A percentile compares a stretch with the other conserved stretches of the same genome.
Conservation (phyloP, 2,113 vertebrate species). For the Bagarius yarrelli region DNA sequence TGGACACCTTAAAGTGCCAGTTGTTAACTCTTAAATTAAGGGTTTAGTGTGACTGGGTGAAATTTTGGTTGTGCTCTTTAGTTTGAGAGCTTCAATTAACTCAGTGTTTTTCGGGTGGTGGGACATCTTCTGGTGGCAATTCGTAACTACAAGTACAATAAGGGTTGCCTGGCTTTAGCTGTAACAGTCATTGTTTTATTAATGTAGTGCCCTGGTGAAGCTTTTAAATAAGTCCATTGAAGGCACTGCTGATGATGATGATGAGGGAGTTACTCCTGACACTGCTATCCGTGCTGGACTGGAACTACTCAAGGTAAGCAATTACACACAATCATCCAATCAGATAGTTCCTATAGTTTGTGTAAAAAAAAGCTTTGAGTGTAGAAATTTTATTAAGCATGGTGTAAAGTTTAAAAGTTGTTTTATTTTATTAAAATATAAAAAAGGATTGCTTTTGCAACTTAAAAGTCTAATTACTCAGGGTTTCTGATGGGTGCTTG, state of each 20-base stretch:
- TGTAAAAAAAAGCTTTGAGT: background rate
- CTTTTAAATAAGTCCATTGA: constrained; percentile 98
- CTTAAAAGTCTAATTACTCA: background rate
- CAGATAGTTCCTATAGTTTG: too few relatives aligned
- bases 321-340: background rate
- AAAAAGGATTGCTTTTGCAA: background rate
- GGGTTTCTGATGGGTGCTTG: too few relatives aligned
- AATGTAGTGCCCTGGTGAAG: constrained; percentile 89
- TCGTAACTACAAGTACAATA: constrained; percentile 57
- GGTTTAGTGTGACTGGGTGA: too few relatives aligned
- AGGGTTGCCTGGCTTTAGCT: constrained; percentile 51
- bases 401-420: background rate
- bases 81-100: too few relatives aligned
- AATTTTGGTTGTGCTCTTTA: too few relatives aligned
- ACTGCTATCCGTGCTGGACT: constrained; percentile 95
- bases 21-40: too few relatives aligned
- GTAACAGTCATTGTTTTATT: constrained; percentile 50
- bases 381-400: background rate
- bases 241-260: constrained; percentile 95
- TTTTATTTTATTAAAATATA: background rate
- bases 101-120: constrained; percentile 53
- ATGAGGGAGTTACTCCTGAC: constrained; percentile 97
- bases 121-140: constrained; percentile 66
- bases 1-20: too few relatives aligned
- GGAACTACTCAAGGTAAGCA: constrained; percentile 91